phyloP scores from a whole-genome alignment of 1,140 invertebrate species.

The Aporrectodea caliginosa region DNA sequence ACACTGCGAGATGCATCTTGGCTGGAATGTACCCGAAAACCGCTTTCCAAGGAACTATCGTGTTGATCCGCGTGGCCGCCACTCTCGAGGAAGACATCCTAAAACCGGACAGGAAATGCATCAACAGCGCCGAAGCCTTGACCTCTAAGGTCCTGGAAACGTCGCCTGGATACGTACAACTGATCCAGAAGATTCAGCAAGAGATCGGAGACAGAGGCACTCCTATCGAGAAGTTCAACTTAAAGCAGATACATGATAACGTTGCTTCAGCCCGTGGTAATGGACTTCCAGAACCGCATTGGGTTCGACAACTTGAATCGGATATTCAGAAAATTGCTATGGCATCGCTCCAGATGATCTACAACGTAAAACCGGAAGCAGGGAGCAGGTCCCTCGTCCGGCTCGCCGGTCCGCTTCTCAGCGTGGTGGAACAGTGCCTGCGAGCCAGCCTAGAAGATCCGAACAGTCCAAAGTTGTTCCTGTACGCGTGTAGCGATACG shows the following conservation, averaged over 20 bases:
- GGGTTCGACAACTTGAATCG: neutral
- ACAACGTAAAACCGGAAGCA: no score
- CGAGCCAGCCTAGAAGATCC: neutral
- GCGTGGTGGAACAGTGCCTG: neutral
- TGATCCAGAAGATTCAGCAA: no score
- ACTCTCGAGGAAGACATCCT: neutral
- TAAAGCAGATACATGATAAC: no score
- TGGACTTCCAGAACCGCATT: neutral
- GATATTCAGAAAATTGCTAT: neutral
- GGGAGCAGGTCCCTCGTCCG: neutral
- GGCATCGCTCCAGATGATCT: no score
- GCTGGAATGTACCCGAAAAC: neutral
- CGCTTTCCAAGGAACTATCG: neutral
- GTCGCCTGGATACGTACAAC: no score
- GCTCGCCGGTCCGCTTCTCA: neutral
- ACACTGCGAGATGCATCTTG: neutral
- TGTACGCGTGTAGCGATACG: neutral
- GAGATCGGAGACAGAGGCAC: no score
- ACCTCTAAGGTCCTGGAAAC: neutral
- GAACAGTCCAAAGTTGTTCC: neutral
- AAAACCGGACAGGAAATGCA: neutral
- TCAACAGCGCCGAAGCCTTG: neutral
- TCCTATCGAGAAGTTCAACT: no score
- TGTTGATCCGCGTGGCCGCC: neutral
- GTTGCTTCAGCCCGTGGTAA: no score